Percentiles rank a stretch among this genome's conserved stretches.
Evolutionary conservation across 2,113 vertebrate genomes (phyloP).

Genomic region (Genyomyrus donnyi): DNA sequence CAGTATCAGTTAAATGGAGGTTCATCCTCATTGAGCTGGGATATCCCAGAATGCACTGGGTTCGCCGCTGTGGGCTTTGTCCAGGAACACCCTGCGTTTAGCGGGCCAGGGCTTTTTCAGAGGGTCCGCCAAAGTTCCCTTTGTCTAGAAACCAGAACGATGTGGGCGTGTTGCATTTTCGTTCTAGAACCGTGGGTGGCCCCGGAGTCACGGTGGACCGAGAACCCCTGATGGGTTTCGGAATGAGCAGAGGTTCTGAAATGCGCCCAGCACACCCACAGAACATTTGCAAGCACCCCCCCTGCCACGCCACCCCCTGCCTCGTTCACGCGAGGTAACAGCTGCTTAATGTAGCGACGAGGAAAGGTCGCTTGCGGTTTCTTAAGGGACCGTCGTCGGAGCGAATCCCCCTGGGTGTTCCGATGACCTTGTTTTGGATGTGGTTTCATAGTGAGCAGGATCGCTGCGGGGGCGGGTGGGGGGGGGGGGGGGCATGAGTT

Average conservation of each 20-base stretch:
- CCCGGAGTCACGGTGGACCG: not conserved
- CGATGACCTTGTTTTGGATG: not conserved
- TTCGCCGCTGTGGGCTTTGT: slow-evolving; percentile 42
- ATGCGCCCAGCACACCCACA: not conserved
- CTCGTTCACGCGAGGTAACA: not conserved
- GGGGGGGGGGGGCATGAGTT: not conserved
- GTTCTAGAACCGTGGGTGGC: slow-evolving; percentile 29
- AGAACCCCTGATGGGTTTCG: not conserved
- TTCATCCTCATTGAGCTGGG: not conserved
- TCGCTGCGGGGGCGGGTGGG: not conserved
- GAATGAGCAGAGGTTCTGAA: not conserved
- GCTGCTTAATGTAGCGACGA: not conserved
- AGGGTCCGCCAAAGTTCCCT: not conserved
- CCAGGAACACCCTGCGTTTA: slow-evolving; percentile 56
- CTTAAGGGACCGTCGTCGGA: not conserved
- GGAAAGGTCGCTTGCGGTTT: not conserved
- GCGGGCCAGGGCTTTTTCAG: not conserved
- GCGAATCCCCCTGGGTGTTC: not conserved
- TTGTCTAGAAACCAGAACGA: slow-evolving; percentile 51
- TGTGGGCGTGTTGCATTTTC: slow-evolving; percentile 66
- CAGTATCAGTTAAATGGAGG: not conserved
- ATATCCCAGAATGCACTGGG: not conserved
- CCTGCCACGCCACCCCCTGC: not conserved
- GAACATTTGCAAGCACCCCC: not conserved
- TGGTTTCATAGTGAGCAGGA: not conserved